Evolutionary conservation across 2,113 vertebrate species (phyloP).

Genomic region (Pteropus alecto): DNA sequence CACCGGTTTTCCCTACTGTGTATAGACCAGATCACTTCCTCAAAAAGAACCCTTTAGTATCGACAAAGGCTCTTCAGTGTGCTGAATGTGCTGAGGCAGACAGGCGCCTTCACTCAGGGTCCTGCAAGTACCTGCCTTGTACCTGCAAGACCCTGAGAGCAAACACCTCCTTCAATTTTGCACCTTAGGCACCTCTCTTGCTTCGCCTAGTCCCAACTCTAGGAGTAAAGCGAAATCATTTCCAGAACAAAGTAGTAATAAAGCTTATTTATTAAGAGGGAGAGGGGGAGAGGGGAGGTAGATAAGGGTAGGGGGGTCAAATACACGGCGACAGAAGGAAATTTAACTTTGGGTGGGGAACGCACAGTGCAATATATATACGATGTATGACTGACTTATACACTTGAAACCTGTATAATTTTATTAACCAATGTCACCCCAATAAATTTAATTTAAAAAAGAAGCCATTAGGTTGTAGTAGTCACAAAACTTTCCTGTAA

Average conservation of each 20-base stretch:
- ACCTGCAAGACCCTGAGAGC: background rate
- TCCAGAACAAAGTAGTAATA: background rate
- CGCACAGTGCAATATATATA: no score
- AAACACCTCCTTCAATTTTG: background rate
- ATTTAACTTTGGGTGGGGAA: no score
- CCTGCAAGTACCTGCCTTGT: background rate
- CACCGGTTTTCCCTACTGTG: background rate
- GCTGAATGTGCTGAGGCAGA: background rate
- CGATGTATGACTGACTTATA: no score
- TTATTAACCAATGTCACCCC: no score
- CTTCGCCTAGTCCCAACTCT: background rate
- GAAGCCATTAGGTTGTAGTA: background rate
- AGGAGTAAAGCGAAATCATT: background rate
- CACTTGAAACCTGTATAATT: no score
- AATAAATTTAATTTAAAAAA: background rate
- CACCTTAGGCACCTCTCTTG: background rate
- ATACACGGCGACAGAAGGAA: no score
- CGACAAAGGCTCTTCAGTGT: background rate
- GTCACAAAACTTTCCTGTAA: background rate
- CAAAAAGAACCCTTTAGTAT: background rate
- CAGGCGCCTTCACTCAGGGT: background rate
- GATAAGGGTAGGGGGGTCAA: no score
- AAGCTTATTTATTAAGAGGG: background rate
- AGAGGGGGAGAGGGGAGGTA: no score
- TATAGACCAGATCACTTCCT: background rate